A percentile compares a stretch with the other conserved stretches of the same genome.
Conservation (phyloP, 2,797 vertebrate species). For the Brachyalestes nurse region DNA sequence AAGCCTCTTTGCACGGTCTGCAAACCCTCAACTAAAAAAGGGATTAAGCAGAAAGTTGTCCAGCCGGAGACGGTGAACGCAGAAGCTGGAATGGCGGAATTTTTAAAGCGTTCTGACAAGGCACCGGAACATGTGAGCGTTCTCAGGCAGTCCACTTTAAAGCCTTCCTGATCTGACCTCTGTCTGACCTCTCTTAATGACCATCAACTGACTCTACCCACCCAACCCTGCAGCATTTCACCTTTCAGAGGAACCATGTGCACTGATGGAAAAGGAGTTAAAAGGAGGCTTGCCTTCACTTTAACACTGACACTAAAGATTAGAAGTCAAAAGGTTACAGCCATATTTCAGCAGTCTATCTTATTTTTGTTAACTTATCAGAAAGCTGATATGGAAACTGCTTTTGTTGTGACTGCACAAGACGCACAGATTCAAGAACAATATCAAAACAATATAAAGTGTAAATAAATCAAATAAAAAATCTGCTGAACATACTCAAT, state of each 20-base stretch:
- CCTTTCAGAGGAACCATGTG: not conserved
- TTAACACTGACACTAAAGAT: not conserved
- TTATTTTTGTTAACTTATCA: not conserved
- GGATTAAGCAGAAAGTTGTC: constrained; percentile 38
- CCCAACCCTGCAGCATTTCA: constrained; percentile 29
- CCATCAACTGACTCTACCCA: not conserved
- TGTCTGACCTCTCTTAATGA: constrained; percentile 38
- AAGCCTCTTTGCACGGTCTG: constrained; percentile 13
- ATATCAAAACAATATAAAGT: no score
- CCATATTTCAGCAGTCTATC: not conserved
- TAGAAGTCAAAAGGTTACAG: not conserved
- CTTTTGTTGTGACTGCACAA: no score
- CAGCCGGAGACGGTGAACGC: constrained; percentile 19
- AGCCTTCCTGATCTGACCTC: constrained; percentile 33
- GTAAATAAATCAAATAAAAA: no score
- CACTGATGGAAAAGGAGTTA: not conserved
- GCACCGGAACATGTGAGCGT: constrained; percentile 16
- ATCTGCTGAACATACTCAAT: no score
- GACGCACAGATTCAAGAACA: no score
- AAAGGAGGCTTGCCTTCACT: not conserved
- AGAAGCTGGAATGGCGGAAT: constrained; percentile 22
- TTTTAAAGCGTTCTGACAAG: constrained; percentile 22
- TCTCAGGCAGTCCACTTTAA: constrained; percentile 17
- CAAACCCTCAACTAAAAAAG: constrained; percentile 29
- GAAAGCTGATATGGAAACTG: no score